Conservation (phyloP, 2,888 invertebrate species). For the Gasteruption jaculator region DNA sequence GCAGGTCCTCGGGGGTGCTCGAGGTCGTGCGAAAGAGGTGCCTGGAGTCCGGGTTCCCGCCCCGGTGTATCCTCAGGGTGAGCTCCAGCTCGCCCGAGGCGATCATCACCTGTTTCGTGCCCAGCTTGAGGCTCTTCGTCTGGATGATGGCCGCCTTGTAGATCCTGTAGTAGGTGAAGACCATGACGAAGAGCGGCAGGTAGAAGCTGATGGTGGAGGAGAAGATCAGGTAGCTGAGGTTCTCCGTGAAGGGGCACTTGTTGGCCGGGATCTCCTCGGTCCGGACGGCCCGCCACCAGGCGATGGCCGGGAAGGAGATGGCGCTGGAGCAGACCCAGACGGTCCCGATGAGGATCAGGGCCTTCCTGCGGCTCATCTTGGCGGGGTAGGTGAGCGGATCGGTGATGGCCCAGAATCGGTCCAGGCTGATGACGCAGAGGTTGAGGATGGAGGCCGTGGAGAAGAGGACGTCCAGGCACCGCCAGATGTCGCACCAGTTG, state of each 20-base stretch:
- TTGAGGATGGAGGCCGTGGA: conserved; percentile 97
- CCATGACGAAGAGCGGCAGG: conserved; percentile 93
- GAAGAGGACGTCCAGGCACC: conserved; percentile 93
- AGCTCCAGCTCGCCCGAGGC: conserved; percentile 82
- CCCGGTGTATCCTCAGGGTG: conserved; percentile 89
- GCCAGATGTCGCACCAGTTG: conserved; percentile 97
- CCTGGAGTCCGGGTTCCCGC: conserved; percentile 57
- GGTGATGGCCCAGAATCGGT: conserved; percentile 98
- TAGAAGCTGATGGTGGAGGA: conserved; percentile 98
- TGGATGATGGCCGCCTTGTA: conserved; percentile 92
- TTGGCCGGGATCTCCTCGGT: conserved; percentile 75
- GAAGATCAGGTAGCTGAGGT: conserved; percentile 92
- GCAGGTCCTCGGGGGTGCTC: conserved; percentile 43
- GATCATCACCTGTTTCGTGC: conserved; percentile 85
- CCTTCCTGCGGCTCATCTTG: conserved; percentile 85
- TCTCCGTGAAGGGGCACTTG: conserved; percentile 95
- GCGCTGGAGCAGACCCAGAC: conserved; percentile 97
- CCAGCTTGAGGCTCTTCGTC: conserved; percentile 83
- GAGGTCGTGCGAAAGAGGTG: conserved; percentile 47
- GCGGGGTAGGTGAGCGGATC: conserved; percentile 97
- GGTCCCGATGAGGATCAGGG: conserved; percentile 81
- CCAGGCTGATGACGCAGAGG: conserved; percentile 93
- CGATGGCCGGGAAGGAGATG: conserved; percentile 97
- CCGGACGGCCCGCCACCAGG: conserved; percentile 90
- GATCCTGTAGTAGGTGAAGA: conserved; percentile 95